A percentile compares a stretch with the other conserved stretches of the same genome.
Conservation (phyloP, 2,797 vertebrate genomes). For the Choloepus didactylus region DNA sequence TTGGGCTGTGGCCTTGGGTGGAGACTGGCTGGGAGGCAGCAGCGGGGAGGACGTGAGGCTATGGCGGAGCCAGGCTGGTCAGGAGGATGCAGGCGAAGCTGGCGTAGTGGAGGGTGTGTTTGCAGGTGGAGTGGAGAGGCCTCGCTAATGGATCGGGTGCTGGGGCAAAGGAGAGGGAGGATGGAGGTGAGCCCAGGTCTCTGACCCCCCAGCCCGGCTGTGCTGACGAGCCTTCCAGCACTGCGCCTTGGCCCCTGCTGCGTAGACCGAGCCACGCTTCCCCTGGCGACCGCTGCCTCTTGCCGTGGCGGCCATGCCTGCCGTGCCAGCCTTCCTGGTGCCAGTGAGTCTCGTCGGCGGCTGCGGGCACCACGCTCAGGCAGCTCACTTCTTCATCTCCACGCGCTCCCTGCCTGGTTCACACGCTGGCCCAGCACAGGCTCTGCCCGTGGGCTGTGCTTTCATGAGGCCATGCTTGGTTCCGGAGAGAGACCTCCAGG, state of each 20-base stretch:
- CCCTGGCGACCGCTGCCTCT: rapidly evolving
- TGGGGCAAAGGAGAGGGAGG: background rate
- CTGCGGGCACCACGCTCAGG: rapidly evolving
- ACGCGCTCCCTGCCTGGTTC: background rate
- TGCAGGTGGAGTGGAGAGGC: background rate
- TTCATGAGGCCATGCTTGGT: constrained; percentile 58
- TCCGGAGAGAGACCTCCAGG: background rate
- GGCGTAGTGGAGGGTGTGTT: rapidly evolving
- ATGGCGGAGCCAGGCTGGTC: too few species aligned
- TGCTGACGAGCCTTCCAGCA: background rate
- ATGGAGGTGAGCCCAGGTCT: background rate
- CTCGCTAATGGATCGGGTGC: background rate
- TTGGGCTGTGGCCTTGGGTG: background rate
- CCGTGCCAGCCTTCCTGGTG: background rate
- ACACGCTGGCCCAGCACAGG: background rate
- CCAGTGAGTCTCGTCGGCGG: background rate
- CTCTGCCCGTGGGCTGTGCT: constrained; percentile 24
- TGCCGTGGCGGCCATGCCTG: background rate
- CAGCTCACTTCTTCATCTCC: background rate
- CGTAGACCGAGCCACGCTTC: rapidly evolving
- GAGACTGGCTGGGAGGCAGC: background rate
- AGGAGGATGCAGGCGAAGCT: too few species aligned
- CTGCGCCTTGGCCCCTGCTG: background rate
- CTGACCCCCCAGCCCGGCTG: too few species aligned
- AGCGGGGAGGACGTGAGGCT: background rate